Evolutionary conservation across 1,140 invertebrate genomes (phyloP).

Genomic region (Scaptomyza hsui): DNA sequence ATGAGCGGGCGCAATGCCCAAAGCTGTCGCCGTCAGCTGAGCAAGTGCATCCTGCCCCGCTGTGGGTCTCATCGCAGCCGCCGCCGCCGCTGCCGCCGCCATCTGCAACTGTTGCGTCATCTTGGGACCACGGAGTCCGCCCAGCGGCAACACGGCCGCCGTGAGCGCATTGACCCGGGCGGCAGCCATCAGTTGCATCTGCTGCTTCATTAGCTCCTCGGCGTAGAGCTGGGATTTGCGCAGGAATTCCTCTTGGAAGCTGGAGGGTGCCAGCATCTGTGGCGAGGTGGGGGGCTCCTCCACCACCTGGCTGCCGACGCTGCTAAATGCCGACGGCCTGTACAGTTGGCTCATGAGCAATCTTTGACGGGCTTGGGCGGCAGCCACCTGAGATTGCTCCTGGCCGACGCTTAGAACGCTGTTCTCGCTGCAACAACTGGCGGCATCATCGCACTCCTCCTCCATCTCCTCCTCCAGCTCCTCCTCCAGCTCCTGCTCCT

Average conservation of each 20-base stretch:
- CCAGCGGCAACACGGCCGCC: constrained; percentile 48
- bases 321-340: constrained; percentile 73
- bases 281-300: neutral
- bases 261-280: constrained; percentile 25
- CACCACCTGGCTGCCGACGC: constrained; percentile 30
- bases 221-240: constrained; percentile 83
- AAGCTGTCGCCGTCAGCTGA: constrained; percentile 68
- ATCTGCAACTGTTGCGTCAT: constrained; percentile 68
- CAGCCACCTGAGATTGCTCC: constrained; percentile 84
- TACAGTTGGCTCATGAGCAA: constrained; percentile 67
- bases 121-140: constrained; percentile 53
- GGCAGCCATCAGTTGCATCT: constrained; percentile 83
- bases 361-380: constrained; percentile 57
- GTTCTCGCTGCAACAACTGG: constrained; percentile 87
- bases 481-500: constrained; percentile 14
- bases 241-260: constrained; percentile 81
- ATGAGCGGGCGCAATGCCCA: constrained; percentile 42
- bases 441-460: constrained; percentile 56
- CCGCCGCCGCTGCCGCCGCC: constrained; percentile 69
- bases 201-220: constrained; percentile 84
- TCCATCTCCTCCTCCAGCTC: constrained; percentile 17
- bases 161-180: constrained; percentile 74
- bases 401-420: constrained; percentile 88
- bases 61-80: constrained; percentile 45
- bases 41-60: constrained; percentile 63